Evolutionary conservation across 1,140 invertebrate genomes (phyloP), one percentile per base, ranked within the genome.

Genomic region (Drosophila virilis): DNA sequence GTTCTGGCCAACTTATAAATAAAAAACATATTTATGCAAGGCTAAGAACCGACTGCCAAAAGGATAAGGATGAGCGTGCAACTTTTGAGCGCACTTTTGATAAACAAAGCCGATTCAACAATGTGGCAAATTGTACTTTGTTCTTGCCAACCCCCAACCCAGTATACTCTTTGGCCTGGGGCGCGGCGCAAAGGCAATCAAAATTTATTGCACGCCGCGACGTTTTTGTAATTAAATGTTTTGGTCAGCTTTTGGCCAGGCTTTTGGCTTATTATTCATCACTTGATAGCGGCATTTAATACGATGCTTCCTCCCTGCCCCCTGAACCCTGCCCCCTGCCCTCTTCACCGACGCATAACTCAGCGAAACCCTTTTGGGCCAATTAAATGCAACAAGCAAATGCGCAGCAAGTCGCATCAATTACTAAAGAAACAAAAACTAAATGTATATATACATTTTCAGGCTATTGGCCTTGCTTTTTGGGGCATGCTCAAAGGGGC

Each of bases 141-240:
- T 28, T 28, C 4, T 28, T 28, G 22, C 22, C 22, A 28, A 5
- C 22, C 22, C 22, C 22, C 17, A 17, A 17, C 17, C 17, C 17
- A 17, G 17, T 45, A 46, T 68, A 64, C 79, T 80, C 83, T 70
- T 80, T 85, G 82, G 54, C 72, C 35, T 8, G 46, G 33, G 55
- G 45, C 48, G 42, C 40, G 35, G 52, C 35, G 15, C 68, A 74
- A 74, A 46, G 48, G 73, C 58, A 76, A 78, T 88, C 66, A 73
- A 79, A 88, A 88, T 89, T 88, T 88, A 88, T 88, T 79, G 84
- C 83, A 52, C 57, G 58, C 77, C 62, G 84, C 83, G 84, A 89
- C 83, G 80, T 83, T 89, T 89, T 89, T 83, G 83, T 88, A 88
- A 88, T 88, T 88, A 88, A 88, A 88, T 88, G 83, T 89, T 89